Conservation (phyloP, 1,140 invertebrate genomes). For the Berghia stephanieae region DNA sequence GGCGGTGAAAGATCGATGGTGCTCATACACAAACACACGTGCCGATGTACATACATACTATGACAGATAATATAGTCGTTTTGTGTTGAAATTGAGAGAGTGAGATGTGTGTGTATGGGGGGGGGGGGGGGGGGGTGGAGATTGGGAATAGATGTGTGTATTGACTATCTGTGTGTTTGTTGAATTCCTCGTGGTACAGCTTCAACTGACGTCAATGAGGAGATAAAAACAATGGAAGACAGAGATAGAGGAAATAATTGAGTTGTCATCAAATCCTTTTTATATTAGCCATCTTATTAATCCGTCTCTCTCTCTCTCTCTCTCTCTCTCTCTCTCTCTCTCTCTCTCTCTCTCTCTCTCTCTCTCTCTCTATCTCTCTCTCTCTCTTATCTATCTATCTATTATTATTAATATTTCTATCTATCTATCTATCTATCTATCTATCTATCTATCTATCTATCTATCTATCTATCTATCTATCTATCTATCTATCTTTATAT, state of each 20-base stretch:
- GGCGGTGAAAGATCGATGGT: not conserved
- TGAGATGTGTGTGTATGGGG: not conserved
- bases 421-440: too few relatives aligned
- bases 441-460: too few relatives aligned
- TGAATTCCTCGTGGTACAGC: too few relatives aligned
- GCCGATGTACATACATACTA: too few relatives aligned
- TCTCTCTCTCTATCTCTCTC: constrained; percentile 1
- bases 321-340: not conserved
- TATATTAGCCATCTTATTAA: not conserved
- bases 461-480: too few relatives aligned
- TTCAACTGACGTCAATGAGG: too few relatives aligned
- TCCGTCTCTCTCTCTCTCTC: not conserved
- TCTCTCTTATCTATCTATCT: not conserved
- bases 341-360: not conserved
- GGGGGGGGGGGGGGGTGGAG: not conserved
- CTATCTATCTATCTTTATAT: too few relatives aligned
- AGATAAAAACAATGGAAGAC: too few relatives aligned
- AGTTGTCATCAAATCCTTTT: too few relatives aligned
- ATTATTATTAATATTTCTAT: not conserved
- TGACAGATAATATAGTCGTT: too few relatives aligned
- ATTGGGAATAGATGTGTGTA: not conserved
- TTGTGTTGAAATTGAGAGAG: too few relatives aligned
- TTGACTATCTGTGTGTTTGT: too few relatives aligned
- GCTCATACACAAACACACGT: not conserved
- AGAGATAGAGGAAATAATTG: not conserved